Evolutionary conservation across 37 sponge, comb jelly and placozoan species (phyloP).

Genomic region (Haliclona indistincta): DNA sequence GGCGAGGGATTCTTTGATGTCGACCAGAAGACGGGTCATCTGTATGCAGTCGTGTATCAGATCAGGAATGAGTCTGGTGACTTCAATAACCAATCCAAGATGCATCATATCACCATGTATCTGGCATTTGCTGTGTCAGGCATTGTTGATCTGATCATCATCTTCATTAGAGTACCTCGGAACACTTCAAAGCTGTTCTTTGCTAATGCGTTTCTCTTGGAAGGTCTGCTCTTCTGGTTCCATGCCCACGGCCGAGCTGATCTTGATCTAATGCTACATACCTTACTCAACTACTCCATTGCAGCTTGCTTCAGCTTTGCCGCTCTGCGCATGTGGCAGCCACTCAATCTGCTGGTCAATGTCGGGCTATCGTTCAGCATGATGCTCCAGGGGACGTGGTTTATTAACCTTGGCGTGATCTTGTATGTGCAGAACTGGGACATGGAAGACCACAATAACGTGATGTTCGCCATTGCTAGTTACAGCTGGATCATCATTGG

Average conservation of each 20-base stretch:
- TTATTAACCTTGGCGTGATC: constrained; percentile 52
- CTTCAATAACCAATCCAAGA: constrained; percentile 2
- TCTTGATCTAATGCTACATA: constrained; percentile 33
- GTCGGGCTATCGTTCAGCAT: constrained; percentile 24
- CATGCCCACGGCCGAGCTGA: constrained; percentile 29
- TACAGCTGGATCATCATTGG: background rate
- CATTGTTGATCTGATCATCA: constrained; percentile 34
- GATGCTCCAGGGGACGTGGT: constrained; percentile 65
- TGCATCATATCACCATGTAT: constrained; percentile 70
- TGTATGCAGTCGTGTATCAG: background rate
- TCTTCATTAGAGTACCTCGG: constrained; percentile 29
- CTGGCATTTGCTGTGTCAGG: constrained; percentile 55
- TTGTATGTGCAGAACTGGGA: constrained; percentile 7
- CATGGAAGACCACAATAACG: background rate
- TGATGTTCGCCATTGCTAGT: background rate
- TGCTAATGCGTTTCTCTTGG: constrained; percentile 40
- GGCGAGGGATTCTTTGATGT: constrained; percentile 34
- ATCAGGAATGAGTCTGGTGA: constrained; percentile 8
- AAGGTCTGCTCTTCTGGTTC: constrained; percentile 58
- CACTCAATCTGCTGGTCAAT: constrained; percentile 52
- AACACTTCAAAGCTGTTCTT: constrained; percentile 40
- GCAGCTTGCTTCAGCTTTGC: constrained; percentile 27
- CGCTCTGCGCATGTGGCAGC: constrained; percentile 12
- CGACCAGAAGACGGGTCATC: constrained; percentile 1
- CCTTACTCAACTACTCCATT: constrained; percentile 26